Base-by-base conservation (phyloP, 2,113 vertebrate genomes). In the Leptobrachium ailaonicum region DNA sequence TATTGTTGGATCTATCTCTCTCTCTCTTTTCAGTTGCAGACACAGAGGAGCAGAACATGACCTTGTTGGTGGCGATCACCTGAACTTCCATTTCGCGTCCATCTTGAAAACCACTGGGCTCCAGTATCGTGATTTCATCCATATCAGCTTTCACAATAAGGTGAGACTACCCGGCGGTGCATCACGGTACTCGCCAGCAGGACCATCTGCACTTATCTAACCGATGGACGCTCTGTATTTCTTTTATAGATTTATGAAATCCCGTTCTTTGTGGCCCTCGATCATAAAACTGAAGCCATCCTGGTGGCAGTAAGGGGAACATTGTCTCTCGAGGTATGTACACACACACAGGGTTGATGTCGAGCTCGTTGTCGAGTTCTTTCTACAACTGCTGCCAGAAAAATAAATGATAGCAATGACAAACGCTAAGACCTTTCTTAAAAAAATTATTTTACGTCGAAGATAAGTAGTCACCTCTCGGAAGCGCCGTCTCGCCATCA, bases 101-200 rank as follows among this genome's bases (percentile, higher is more conserved):
- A 95, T 99, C 87, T 90, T 98, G 67, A 92, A 92, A 14, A 96
- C 90, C 40, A 98, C 98, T 0, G 95, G 95, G 42, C 89, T 99
- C 32, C 96, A 99, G 87, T 95, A 98, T 88, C 87, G 96, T 85
- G 98, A 99, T 85, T 98, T 99, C 88, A 96, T 99, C 85, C 87
- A 98, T 71, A 89, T 99, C 84, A 97, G 95, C 88, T 96, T 97
- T 72, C 98, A 99, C 67, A 97, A 99, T 91, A 95, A 95, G 96
- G 97, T 98, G 75, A 83, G 86, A 58, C 32, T 0, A 78, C 64
- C 69, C 7, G 32, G 7, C 56, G 5, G 3, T 60, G 10, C 43
- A 62, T 8, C 41, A 41, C 20, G 41, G 6, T 50, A 50, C 2
- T 32, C n/a, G 6, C 3, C 47, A 45, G 4, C 2, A 32, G 67